A percentile compares a stretch with the other conserved stretches of the same genome.
These are phyloP conservation scores for Loriculus beryllinus DNA, from an alignment of 2,797 vertebrate species.

Conservation along the genomic window DNA sequence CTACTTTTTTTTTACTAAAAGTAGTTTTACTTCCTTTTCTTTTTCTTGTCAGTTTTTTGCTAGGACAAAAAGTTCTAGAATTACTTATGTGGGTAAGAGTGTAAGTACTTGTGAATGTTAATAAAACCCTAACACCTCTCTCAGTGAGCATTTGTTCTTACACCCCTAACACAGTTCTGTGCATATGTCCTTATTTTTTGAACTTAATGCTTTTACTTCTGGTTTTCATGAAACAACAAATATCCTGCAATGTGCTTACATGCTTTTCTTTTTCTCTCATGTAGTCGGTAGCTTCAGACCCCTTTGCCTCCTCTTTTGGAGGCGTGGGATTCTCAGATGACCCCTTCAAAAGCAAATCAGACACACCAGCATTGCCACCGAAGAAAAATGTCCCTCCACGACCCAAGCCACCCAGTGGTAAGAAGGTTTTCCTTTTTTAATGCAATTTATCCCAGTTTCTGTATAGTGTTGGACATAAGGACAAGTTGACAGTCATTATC, in stretches of 20 bases:
- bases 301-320: slow-evolving; percentile 74
- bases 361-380: slow-evolving; percentile 92
- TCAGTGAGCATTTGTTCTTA: neutral
- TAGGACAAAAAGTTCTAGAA: neutral
- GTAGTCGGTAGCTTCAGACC: slow-evolving; percentile 72
- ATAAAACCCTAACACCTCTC: neutral
- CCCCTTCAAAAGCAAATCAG: slow-evolving; percentile 89
- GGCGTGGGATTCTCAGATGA: slow-evolving; percentile 88
- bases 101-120: neutral
- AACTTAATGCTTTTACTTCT: neutral
- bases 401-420: slow-evolving; percentile 95
- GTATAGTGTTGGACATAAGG: neutral
- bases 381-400: slow-evolving; percentile 93
- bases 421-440: slow-evolving; percentile 65
- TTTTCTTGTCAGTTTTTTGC: neutral
- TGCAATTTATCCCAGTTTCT: neutral
- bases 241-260: neutral
- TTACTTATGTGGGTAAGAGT: neutral
- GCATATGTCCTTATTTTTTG: neutral
- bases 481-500: neutral
- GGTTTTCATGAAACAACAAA: neutral
- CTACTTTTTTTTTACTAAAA: neutral
- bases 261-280: slow-evolving; percentile 24
- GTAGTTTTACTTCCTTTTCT: slow-evolving; percentile 24
- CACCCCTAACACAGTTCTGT: neutral